These are phyloP conservation scores for Patella caerulea DNA, from an alignment of 2,888 invertebrate species.

Conservation along the genomic window DNA sequence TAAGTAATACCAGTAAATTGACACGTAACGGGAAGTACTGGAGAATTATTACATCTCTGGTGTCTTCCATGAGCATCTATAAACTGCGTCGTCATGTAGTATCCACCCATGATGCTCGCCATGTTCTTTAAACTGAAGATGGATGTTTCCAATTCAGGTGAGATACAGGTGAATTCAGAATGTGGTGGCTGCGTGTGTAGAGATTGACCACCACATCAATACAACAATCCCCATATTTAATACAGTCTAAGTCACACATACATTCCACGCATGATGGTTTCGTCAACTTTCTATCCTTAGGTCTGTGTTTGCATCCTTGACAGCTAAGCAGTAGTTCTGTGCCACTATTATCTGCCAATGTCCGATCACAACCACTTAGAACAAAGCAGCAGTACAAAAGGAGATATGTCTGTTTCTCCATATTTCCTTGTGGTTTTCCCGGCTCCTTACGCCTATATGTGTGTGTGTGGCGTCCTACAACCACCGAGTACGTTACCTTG, in stretches of 20 bases:
- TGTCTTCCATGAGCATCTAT: too few species aligned
- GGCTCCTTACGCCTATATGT: too few species aligned
- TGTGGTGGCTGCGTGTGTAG: not conserved
- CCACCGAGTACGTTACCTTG: too few species aligned
- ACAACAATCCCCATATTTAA: constrained; percentile 1
- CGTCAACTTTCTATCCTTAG: not conserved
- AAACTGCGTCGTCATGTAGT: not conserved
- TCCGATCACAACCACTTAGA: too few species aligned
- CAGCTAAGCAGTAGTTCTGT: too few species aligned
- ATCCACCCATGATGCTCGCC: not conserved
- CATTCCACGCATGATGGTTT: not conserved
- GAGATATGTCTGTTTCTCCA: too few species aligned
- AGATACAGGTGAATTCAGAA: not conserved
- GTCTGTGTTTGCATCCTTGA: too few species aligned
- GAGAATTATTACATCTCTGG: not conserved
- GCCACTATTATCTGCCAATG: too few species aligned
- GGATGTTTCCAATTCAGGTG: not conserved
- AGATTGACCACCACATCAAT: not conserved
- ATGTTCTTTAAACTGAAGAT: not conserved
- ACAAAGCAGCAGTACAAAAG: too few species aligned
- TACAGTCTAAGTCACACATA: constrained; percentile 2
- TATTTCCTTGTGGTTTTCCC: too few species aligned
- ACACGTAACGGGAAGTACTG: not conserved
- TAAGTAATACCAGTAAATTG: not conserved
- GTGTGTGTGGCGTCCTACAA: too few species aligned